phyloP scores from a whole-genome alignment of 2,797 vertebrate genomes.

The Spatula clypeata region DNA sequence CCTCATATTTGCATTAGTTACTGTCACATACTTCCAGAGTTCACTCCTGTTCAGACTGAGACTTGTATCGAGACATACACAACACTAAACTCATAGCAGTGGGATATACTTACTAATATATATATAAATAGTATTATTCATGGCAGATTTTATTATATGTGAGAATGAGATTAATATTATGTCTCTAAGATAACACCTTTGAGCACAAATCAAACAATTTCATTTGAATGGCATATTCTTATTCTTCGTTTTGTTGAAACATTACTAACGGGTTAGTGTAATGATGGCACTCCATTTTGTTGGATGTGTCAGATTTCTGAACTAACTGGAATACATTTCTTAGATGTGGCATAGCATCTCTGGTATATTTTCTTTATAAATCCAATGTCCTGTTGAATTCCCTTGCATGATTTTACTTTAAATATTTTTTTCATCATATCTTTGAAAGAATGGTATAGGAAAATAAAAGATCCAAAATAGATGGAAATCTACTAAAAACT shows the following conservation, averaged over 20 bases:
- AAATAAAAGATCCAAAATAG: not conserved
- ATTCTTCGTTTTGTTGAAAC: not conserved
- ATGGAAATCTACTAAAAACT: no score
- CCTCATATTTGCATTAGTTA: not conserved
- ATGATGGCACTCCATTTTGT: not conserved
- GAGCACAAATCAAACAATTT: not conserved
- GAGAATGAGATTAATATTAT: not conserved
- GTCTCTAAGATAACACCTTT: not conserved
- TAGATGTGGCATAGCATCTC: fast-evolving
- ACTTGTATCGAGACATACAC: not conserved
- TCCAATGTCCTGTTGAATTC: not conserved
- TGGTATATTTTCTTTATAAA: not conserved
- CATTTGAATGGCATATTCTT: not conserved
- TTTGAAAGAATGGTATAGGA: not conserved
- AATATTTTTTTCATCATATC: fast-evolving
- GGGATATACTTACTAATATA: not conserved
- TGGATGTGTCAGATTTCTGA: not conserved
- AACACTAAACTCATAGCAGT: fast-evolving
- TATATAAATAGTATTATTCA: fast-evolving
- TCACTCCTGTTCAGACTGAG: not conserved
- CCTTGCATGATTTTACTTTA: not conserved
- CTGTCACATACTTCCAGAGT: not conserved
- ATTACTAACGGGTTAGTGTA: not conserved
- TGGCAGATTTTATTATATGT: not conserved
- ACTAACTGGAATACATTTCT: not conserved